These are phyloP conservation scores for Dallia pectoralis DNA, from an alignment of 2,797 vertebrate species.

Conservation along the genomic window DNA sequence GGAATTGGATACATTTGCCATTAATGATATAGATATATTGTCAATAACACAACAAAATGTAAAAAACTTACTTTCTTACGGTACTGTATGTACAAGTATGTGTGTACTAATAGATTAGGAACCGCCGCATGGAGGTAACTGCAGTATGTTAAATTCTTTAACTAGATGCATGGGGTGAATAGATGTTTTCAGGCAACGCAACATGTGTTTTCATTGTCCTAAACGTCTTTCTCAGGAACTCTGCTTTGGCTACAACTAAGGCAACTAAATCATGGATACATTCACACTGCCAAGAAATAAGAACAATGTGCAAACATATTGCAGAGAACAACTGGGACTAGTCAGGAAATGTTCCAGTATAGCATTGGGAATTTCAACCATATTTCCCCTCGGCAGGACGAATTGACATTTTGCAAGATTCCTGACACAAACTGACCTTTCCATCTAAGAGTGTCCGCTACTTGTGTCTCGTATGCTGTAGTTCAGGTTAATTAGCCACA, in stretches of 20 bases:
- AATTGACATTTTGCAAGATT: conserved; percentile 60
- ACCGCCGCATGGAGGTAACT: conserved; percentile 31
- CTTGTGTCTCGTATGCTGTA: conserved; percentile 32
- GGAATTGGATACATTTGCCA: no score
- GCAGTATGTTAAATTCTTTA: not conserved
- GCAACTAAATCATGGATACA: not conserved
- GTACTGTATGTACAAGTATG: no score
- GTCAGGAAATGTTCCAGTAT: not conserved
- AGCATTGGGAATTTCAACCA: not conserved
- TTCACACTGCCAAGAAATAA: not conserved
- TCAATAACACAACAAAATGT: no score
- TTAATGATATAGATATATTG: no score
- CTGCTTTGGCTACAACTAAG: no score
- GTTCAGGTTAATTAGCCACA: conserved; percentile 54
- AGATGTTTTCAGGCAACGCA: no score
- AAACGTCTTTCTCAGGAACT: no score
- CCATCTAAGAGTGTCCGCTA: conserved; percentile 29
- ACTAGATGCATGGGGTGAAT: conserved; percentile 18
- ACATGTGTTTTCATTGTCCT: no score
- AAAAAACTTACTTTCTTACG: no score
- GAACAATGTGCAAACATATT: no score
- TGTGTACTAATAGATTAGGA: no score
- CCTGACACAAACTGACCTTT: conserved; percentile 61
- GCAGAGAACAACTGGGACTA: no score
- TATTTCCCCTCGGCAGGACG: conserved; percentile 44